Conservation (phyloP, 2,888 invertebrate species). For the Stegophylla sp. region DNA sequence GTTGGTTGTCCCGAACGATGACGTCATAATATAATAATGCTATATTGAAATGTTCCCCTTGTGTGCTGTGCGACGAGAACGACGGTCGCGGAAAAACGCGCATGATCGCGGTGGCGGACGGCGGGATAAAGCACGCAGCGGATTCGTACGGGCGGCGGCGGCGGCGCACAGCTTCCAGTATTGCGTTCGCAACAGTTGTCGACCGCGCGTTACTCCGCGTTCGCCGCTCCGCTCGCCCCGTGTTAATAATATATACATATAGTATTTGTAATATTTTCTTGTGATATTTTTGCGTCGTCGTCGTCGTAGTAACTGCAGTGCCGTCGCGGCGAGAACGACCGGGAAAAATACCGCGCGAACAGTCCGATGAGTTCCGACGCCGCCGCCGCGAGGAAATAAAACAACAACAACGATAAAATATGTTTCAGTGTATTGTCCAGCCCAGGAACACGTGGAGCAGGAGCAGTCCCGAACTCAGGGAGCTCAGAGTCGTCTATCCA, state of each 20-base stretch:
- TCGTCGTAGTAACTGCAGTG: background rate
- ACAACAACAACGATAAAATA: too few species aligned
- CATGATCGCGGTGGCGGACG: slow-evolving; percentile 54
- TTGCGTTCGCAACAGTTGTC: slow-evolving; percentile 51
- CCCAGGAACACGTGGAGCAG: slow-evolving; percentile 79
- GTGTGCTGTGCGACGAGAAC: background rate
- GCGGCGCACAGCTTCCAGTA: slow-evolving; percentile 46
- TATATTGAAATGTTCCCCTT: slow-evolving; percentile 36
- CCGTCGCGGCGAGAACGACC: background rate
- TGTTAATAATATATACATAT: background rate
- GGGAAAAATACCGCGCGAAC: background rate
- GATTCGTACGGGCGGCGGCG: background rate
- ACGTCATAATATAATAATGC: slow-evolving; percentile 32
- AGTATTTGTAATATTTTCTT: background rate
- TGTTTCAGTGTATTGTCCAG: slow-evolving; percentile 86
- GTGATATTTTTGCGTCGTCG: background rate
- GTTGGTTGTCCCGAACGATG: background rate
- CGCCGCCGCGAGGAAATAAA: too few species aligned
- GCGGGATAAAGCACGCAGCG: slow-evolving; percentile 26
- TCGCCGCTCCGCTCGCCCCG: background rate
- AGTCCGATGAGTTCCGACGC: background rate
- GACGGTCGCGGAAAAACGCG: slow-evolving; percentile 28
- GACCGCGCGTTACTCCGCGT: background rate
- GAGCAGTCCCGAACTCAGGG: slow-evolving; percentile 75
- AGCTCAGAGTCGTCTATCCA: slow-evolving; percentile 71